A percentile compares a stretch with the other conserved stretches of the same genome.
phyloP scores from a whole-genome alignment of 2,113 vertebrate species.

The Stomatorhinus ivindoensis region DNA sequence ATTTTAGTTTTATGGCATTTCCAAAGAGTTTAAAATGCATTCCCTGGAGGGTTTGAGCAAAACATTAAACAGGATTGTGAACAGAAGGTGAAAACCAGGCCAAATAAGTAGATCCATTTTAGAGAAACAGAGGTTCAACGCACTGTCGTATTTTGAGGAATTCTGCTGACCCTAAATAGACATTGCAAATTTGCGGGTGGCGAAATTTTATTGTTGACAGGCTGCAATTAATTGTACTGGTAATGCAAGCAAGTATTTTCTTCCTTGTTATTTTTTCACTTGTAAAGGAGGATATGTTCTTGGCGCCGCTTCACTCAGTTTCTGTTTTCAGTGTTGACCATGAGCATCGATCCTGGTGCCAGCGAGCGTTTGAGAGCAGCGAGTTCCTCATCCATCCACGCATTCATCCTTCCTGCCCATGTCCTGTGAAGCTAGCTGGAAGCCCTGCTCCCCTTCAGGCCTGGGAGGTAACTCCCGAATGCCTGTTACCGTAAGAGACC shows the following conservation, averaged over 20 bases:
- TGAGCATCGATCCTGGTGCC: slow-evolving; percentile 23
- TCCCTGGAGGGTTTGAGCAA: neutral
- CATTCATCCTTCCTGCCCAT: slow-evolving; percentile 5
- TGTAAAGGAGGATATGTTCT: neutral
- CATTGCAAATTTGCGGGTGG: neutral
- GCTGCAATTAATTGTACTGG: slow-evolving; percentile 10
- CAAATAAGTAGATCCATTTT: neutral
- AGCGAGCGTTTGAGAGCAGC: neutral
- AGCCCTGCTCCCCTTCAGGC: neutral
- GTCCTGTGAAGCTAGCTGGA: neutral
- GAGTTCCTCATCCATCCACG: neutral
- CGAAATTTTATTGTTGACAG: neutral
- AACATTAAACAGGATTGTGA: neutral
- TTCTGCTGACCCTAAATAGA: slow-evolving; percentile 9
- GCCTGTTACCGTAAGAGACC: neutral
- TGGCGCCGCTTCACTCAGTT: slow-evolving; percentile 19
- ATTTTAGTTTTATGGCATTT: neutral
- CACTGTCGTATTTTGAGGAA: slow-evolving; percentile 1
- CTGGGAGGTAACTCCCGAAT: neutral
- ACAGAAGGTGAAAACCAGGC: neutral
- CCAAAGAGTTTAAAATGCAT: neutral
- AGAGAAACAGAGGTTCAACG: slow-evolving; percentile 22
- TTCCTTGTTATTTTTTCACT: neutral
- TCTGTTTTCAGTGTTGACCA: slow-evolving; percentile 31
- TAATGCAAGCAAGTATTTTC: slow-evolving; percentile 7